Evolutionary conservation across 2,888 invertebrate species (phyloP).

Genomic region (Hedya salicella): DNA sequence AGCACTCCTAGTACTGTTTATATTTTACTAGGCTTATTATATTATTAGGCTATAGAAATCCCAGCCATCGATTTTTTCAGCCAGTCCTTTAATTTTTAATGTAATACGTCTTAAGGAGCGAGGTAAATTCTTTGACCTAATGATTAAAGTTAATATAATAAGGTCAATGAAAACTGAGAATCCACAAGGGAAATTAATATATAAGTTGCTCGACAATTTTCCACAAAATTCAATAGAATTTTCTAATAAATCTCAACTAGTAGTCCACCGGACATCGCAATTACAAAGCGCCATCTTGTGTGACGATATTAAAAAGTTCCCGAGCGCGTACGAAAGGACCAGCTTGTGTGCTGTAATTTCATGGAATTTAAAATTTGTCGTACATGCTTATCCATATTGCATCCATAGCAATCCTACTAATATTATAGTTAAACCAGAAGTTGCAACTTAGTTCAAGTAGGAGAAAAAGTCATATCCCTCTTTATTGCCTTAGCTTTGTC

Average conservation of each 20-base stretch:
- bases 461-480: no score
- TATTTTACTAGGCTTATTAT: no score
- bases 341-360: constrained; percentile 17
- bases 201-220: constrained; percentile 19
- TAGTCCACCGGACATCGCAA: constrained; percentile 35
- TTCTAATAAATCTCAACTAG: constrained; percentile 41
- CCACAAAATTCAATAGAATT: constrained; percentile 35
- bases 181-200: constrained; percentile 40
- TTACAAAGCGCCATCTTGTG: constrained; percentile 38
- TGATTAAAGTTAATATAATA: constrained; percentile 6
- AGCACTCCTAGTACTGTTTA: no score
- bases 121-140: background rate
- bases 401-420: no score
- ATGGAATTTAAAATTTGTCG: constrained; percentile 25
- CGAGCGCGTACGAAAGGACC: constrained; percentile 30
- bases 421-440: no score
- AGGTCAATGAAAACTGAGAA: background rate
- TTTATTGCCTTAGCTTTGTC: no score
- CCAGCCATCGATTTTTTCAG: no score
- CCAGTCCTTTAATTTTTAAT: no score
- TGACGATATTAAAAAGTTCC: constrained; percentile 41
- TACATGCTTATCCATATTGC: background rate
- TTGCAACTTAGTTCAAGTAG: no score
- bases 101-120: no score
- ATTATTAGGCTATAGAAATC: no score